These are phyloP conservation scores for Leptopilina syphax DNA, from an alignment of 2,888 invertebrate genomes.

Conservation along the genomic window DNA sequence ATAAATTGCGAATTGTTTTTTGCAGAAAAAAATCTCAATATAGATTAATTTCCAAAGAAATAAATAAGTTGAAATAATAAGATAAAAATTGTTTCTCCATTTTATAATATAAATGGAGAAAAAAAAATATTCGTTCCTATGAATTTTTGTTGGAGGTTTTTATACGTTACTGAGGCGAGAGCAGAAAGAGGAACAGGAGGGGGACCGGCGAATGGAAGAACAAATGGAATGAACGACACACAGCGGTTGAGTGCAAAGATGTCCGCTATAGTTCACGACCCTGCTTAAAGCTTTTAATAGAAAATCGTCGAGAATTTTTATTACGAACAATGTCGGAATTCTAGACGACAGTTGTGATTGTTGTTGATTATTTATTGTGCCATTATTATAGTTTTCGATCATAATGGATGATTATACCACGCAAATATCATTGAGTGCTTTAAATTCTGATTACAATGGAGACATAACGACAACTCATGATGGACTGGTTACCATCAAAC, in stretches of 20 bases:
- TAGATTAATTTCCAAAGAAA: no score
- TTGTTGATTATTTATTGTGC: background rate
- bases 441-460: background rate
- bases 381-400: background rate
- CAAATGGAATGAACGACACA: constrained; percentile 15
- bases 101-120: no score
- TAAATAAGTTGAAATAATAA: no score
- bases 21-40: no score
- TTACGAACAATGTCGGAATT: background rate
- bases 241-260: constrained; percentile 36
- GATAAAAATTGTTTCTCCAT: no score
- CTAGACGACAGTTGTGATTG: background rate
- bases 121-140: no score
- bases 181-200: constrained; percentile 13
- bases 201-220: constrained; percentile 34
- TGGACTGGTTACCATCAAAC: constrained; percentile 1
- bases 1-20: no score
- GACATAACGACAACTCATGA: background rate
- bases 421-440: background rate
- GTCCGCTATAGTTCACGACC: constrained; percentile 23
- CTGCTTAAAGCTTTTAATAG: background rate
- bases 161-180: constrained; percentile 8
- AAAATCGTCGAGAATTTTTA: background rate
- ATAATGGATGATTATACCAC: constrained; percentile 1
- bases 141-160: no score